These are phyloP conservation scores for Orthosia gracilis DNA, from an alignment of 2,888 invertebrate genomes.

Conservation along the genomic window DNA sequence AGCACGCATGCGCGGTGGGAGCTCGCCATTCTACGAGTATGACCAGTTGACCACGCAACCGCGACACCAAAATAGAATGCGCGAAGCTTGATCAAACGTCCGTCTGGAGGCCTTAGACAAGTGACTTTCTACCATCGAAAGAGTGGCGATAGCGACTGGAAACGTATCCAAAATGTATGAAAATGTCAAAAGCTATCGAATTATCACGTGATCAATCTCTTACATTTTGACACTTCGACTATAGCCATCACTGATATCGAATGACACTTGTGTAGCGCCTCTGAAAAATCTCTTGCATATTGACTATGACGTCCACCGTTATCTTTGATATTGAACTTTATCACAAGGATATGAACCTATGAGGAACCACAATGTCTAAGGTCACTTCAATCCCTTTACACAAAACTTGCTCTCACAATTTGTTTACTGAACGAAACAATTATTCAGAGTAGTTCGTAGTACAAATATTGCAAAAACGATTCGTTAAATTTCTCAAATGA, in stretches of 20 bases:
- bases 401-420: background rate
- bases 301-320: constrained; percentile 53
- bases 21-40: constrained; percentile 47
- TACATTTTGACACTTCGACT: too few species aligned
- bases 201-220: too few species aligned
- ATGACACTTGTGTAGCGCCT: too few species aligned
- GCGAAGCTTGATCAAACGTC: constrained; percentile 71
- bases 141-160: too few species aligned
- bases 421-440: background rate
- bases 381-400: constrained; percentile 37
- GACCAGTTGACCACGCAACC: constrained; percentile 67
- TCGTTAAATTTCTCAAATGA: background rate
- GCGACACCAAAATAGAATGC: constrained; percentile 80
- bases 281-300: constrained; percentile 57
- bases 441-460: background rate
- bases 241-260: too few species aligned
- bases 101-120: constrained; percentile 18
- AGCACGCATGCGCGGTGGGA: constrained; percentile 61
- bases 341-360: constrained; percentile 55
- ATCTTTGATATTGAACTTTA: constrained; percentile 71
- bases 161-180: too few species aligned
- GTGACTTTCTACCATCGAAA: too few species aligned
- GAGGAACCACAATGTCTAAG: constrained; percentile 52
- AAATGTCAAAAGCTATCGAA: too few species aligned
- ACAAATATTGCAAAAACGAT: background rate